phyloP scores from a whole-genome alignment of 2,797 vertebrate species.

The Notoglanidium macrostoma region DNA sequence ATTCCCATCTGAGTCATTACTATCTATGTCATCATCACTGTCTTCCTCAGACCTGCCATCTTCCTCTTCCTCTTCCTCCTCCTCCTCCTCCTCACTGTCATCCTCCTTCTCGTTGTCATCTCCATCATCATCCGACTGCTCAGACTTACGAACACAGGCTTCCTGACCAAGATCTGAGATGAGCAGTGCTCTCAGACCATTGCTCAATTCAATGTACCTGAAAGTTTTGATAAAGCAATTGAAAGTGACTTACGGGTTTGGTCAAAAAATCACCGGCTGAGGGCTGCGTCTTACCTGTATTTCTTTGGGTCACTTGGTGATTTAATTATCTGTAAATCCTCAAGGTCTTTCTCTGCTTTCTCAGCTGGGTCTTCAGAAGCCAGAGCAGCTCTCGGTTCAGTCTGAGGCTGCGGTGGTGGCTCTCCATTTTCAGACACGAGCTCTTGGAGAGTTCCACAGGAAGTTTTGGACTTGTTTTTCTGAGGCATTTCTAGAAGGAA shows the following conservation, averaged over 20 bases:
- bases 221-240: slow-evolving; percentile 1
- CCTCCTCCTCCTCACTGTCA: slow-evolving; percentile 56
- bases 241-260: not conserved
- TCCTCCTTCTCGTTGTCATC: slow-evolving; percentile 49
- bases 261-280: not conserved
- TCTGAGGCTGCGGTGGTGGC: slow-evolving; percentile 50
- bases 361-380: slow-evolving; percentile 33
- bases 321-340: slow-evolving; percentile 83
- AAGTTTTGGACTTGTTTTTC: slow-evolving; percentile 75
- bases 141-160: slow-evolving; percentile 64
- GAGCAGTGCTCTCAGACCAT: slow-evolving; percentile 87
- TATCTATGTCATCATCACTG: slow-evolving; percentile 78
- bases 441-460: slow-evolving; percentile 57
- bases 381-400: slow-evolving; percentile 32
- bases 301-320: slow-evolving; percentile 94
- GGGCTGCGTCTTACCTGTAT: slow-evolving; percentile 79
- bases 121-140: slow-evolving; percentile 38
- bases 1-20: slow-evolving; percentile 75
- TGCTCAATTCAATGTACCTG: slow-evolving; percentile 87
- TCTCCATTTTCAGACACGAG: slow-evolving; percentile 64
- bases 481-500: slow-evolving; percentile 72
- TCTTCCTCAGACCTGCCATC: slow-evolving; percentile 76
- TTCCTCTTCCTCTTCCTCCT: slow-evolving; percentile 63
- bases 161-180: slow-evolving; percentile 86
- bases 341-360: slow-evolving; percentile 63